These are phyloP conservation scores for Muschampia plurimacula DNA, from an alignment of 2,888 invertebrate genomes.

Conservation along the genomic window DNA sequence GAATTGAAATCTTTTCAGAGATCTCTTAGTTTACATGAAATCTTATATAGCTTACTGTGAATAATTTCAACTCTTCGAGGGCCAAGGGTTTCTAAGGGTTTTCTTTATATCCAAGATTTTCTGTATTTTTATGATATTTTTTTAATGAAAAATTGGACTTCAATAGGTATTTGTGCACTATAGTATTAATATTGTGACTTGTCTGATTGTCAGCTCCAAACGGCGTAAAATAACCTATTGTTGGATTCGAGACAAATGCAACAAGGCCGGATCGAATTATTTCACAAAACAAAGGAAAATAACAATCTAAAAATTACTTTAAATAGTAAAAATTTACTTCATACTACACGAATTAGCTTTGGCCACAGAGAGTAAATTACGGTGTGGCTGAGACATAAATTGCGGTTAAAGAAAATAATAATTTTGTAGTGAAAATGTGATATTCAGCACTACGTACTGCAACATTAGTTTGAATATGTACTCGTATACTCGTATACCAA, in stretches of 20 bases:
- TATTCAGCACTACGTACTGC: not conserved
- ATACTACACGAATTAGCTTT: not conserved
- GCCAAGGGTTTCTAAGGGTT: no score
- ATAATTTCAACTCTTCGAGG: slow-evolving; percentile 12
- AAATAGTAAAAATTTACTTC: no score
- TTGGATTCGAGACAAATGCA: no score
- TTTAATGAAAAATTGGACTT: no score
- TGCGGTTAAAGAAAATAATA: slow-evolving; percentile 25
- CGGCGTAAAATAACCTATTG: no score
- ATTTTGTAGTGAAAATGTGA: slow-evolving; percentile 21
- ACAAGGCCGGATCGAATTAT: no score
- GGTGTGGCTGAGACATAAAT: slow-evolving; percentile 20
- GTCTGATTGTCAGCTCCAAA: no score
- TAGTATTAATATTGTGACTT: no score
- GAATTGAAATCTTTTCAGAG: slow-evolving; percentile 26
- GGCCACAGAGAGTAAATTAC: slow-evolving; percentile 22
- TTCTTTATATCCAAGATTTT: not conserved
- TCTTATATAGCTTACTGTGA: slow-evolving; percentile 14
- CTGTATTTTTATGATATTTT: not conserved
- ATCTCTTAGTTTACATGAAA: slow-evolving; percentile 11
- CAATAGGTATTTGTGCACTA: not conserved
- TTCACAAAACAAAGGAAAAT: no score
- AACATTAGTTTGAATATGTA: not conserved
- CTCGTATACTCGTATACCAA: not conserved
- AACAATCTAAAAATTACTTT: no score